Evolutionary conservation across 2,888 invertebrate genomes (phyloP).

Genomic region (Gastracanthus pulcherrimus): DNA sequence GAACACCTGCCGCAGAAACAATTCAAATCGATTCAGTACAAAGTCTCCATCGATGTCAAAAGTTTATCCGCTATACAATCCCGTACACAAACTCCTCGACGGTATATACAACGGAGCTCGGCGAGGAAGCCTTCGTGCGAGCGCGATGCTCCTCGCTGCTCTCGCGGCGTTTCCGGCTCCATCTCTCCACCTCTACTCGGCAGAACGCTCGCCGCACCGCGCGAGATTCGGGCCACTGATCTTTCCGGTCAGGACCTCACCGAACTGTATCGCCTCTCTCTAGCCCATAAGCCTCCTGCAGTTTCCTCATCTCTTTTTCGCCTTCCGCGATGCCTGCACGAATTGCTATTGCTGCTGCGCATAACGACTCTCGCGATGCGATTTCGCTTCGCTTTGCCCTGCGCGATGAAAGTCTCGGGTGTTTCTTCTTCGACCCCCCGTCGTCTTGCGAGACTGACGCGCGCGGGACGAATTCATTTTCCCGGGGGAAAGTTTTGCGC

Average conservation of each 20-base stretch:
- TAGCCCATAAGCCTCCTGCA: not conserved
- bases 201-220: no score
- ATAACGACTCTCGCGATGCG: no score
- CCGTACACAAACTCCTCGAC: not conserved
- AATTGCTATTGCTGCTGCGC: no score
- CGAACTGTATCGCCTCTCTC: slow-evolving; percentile 34
- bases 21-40: slow-evolving; percentile 1
- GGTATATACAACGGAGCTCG: no score
- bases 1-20: not conserved
- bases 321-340: not conserved
- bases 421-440: not conserved
- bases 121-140: no score
- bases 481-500: slow-evolving; percentile 15
- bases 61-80: not conserved
- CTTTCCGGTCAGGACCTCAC: slow-evolving; percentile 62
- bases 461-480: slow-evolving; percentile 12
- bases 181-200: not conserved
- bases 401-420: slow-evolving; percentile 12
- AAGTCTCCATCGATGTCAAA: not conserved
- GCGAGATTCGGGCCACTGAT: slow-evolving; percentile 69
- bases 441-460: no score
- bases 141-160: not conserved
- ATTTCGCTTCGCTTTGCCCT: no score
- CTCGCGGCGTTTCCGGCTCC: slow-evolving; percentile 3
- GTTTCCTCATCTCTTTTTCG: slow-evolving; percentile 15